These are phyloP conservation scores for Spisula solida DNA, from an alignment of 2,888 invertebrate genomes.

Conservation along the genomic window DNA sequence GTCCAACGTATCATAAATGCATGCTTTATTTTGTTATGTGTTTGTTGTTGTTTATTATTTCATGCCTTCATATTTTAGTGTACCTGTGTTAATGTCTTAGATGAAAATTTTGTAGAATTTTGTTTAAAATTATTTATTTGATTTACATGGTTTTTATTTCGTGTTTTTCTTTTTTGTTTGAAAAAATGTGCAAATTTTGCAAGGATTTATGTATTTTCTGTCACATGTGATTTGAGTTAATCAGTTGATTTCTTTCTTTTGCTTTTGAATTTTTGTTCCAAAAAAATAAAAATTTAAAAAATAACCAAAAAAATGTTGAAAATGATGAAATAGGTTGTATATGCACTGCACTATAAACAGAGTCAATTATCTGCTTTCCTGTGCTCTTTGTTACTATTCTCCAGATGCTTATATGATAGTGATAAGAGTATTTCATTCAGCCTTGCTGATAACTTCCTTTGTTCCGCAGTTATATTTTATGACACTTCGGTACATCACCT, in stretches of 20 bases:
- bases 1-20: too few species aligned
- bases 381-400: too few species aligned
- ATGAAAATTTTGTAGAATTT: conserved; percentile 11
- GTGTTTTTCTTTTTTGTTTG: conserved; percentile 13
- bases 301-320: neutral
- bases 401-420: too few species aligned
- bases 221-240: neutral
- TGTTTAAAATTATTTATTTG: conserved; percentile 20
- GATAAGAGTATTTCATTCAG: too few species aligned
- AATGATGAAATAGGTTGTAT: too few species aligned
- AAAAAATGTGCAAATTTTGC: neutral
- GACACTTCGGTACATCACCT: too few species aligned
- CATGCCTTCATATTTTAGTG: conserved; percentile 21
- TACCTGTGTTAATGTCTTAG: neutral
- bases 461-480: too few species aligned
- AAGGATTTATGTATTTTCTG: neutral
- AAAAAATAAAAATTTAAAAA: neutral
- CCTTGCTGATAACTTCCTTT: too few species aligned
- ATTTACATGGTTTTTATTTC: conserved; percentile 17
- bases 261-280: neutral
- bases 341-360: too few species aligned
- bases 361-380: too few species aligned
- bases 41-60: conserved; percentile 6
- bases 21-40: neutral
- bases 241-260: neutral